Base-by-base conservation (phyloP, 2,797 vertebrate species). In the Vireo griseus region DNA sequence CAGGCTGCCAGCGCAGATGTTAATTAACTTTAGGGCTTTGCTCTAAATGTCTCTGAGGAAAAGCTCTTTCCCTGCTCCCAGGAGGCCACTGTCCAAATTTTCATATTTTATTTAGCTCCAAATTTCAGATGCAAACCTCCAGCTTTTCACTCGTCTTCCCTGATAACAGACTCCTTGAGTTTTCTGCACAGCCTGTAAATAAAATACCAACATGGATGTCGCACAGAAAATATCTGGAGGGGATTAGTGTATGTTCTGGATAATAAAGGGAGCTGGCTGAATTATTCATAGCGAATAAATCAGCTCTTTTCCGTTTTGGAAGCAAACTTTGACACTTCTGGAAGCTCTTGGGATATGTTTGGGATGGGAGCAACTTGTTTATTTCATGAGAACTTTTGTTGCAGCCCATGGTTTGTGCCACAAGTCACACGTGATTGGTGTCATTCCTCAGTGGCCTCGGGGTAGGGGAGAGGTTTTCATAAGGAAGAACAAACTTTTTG, bases 21-120 rank as follows among this genome's bases (percentile, higher is more conserved):
- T 96, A 96, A 96, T 95, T 95, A 97, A 97, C 67, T 78, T 89
- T 2, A 51, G 86, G 81, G 63, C n/a, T 97, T 95, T 84, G 81
- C 71, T 94, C 63, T 94, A 97, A 95, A 91, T 40, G 67, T 9
- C 80, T 96, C 96, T 7, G 63, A 94, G 95, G 89, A 92, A 51
- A 92, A 96, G 54, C 65, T 8, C 57, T 85, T 92, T 47, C 25
- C 11, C 58, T 71, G 58, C 58, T 57, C 71, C 42, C 73, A 81
- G 86, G 31, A 95, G 72, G 66, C 71, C 10, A 2, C 77, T 92
- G 83, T 83, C 92, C 85, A 90, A 42, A 92, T 91, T 91, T 94
- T 57, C 61, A 6, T 84, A 86, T 89, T 92, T 94, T 93, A 68
- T 84, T 83, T 89, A 58, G 67, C 45, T 77, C 26, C 74, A 84